Percentiles rank a stretch among this genome's conserved stretches.
phyloP scores from a whole-genome alignment of 2,113 vertebrate genomes.

The Indicator indicator region DNA sequence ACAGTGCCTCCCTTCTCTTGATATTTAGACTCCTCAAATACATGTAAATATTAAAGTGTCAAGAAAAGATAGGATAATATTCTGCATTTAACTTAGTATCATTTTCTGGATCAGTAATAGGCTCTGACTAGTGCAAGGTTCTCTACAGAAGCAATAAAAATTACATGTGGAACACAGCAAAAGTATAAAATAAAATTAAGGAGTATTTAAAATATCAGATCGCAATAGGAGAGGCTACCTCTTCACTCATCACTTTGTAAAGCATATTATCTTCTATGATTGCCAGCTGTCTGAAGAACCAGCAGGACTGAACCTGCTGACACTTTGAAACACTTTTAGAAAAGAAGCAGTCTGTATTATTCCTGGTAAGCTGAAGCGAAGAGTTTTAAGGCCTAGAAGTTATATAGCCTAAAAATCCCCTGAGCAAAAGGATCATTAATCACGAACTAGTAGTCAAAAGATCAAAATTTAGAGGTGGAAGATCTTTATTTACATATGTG shows the following conservation, averaged over 20 bases:
- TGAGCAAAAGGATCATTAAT: background rate
- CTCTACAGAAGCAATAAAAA: background rate
- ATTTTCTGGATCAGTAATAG: background rate
- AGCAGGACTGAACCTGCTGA: background rate
- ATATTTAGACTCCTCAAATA: background rate
- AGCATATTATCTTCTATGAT: background rate
- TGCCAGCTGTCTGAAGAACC: background rate
- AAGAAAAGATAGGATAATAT: background rate
- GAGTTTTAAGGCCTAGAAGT: background rate
- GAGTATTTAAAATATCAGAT: background rate
- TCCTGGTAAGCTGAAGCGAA: background rate
- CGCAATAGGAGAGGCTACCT: background rate
- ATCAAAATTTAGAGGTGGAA: background rate
- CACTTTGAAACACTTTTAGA: background rate
- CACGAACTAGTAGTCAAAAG: background rate
- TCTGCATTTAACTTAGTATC: background rate
- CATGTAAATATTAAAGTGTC: background rate
- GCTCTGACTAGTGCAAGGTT: background rate
- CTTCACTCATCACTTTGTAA: background rate
- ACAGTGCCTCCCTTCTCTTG: background rate
- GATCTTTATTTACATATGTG: background rate
- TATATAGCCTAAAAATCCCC: background rate
- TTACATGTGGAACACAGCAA: background rate
- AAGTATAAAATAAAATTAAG: background rate
- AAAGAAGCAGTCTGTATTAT: background rate